Evolutionary conservation across 2,888 invertebrate genomes (phyloP).

Genomic region (Girardia tigrina): DNA sequence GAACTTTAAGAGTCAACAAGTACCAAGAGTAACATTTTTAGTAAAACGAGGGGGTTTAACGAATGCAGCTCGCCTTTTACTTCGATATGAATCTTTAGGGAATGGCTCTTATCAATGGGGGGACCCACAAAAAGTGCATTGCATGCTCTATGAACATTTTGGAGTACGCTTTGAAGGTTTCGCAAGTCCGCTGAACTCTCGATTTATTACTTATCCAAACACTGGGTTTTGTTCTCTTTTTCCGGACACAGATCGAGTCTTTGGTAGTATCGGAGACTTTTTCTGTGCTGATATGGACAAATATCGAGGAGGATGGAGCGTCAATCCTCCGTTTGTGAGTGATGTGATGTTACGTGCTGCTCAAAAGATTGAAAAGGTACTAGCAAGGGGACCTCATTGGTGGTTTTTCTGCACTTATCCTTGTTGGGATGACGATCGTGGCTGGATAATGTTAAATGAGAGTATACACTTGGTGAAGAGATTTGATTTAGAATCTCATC

Average conservation of each 20-base stretch:
- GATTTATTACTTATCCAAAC: constrained; percentile 29
- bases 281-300: constrained; percentile 31
- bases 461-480: not conserved
- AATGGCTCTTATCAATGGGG: constrained; percentile 36
- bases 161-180: constrained; percentile 36
- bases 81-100: constrained; percentile 35
- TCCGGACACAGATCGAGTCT: constrained; percentile 33
- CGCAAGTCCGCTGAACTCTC: constrained; percentile 32
- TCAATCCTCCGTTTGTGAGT: constrained; percentile 34
- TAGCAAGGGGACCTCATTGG: constrained; percentile 1
- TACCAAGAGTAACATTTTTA: too few relatives aligned
- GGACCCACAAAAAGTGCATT: constrained; percentile 27
- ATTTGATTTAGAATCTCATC: constrained; percentile 27
- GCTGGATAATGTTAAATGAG: constrained; percentile 28
- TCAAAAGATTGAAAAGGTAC: not conserved
- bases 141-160: constrained; percentile 28
- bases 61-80: constrained; percentile 28
- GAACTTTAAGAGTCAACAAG: too few relatives aligned
- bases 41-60: constrained; percentile 30
- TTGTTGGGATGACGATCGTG: constrained; percentile 24
- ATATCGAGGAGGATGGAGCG: constrained; percentile 34
- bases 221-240: constrained; percentile 29
- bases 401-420: constrained; percentile 34
- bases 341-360: constrained; percentile 32
- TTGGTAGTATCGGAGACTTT: constrained; percentile 34